Conservation (phyloP, 2,888 invertebrate species). For the Reticulitermes lucifugus region DNA sequence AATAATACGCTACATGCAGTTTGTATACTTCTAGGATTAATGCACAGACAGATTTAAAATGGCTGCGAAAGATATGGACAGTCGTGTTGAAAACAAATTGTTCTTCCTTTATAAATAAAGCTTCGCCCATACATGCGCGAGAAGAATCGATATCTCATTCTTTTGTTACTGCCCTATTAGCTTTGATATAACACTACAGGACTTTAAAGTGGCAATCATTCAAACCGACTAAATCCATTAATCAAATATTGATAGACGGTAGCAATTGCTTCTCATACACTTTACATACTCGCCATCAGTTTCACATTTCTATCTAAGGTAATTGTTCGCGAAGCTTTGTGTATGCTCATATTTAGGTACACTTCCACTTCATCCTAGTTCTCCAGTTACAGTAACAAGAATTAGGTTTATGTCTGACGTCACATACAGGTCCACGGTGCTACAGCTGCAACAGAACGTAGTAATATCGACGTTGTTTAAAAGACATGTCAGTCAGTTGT, state of each 20-base stretch:
- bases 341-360: no score
- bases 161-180: slow-evolving; percentile 17
- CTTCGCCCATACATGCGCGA: not conserved
- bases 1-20: not conserved
- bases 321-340: no score
- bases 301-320: not conserved
- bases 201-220: not conserved
- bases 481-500: no score
- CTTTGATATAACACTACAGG: not conserved
- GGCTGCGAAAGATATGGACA: slow-evolving; percentile 12
- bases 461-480: no score
- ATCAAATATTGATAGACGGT: slow-evolving; percentile 5
- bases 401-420: no score
- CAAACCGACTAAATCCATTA: slow-evolving; percentile 7
- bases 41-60: slow-evolving; percentile 28
- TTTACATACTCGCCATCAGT: not conserved
- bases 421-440: no score
- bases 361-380: no score
- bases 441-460: no score
- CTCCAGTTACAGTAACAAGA: no score
- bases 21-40: slow-evolving; percentile 18
- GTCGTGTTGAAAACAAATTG: slow-evolving; percentile 19
- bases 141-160: slow-evolving; percentile 1
- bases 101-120: slow-evolving; percentile 16
- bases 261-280: not conserved